Base-by-base conservation (phyloP, 2,113 vertebrate species). In the Pionites leucogaster region DNA sequence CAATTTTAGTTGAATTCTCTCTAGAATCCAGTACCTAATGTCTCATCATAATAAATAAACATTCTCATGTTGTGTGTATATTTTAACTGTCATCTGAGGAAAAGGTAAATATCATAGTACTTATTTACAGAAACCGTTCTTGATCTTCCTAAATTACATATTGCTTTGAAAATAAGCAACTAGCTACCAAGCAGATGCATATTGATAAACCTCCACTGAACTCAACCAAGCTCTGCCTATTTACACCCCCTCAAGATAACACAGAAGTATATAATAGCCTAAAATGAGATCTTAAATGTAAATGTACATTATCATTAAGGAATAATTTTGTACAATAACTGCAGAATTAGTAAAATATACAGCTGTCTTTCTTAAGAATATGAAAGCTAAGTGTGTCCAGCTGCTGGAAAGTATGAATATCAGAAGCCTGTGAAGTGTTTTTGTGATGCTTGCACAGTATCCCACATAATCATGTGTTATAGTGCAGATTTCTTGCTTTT, bases 211-310 rank as follows among this genome's bases (percentile, higher is more conserved):
- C 57, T 74, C 31, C 78, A 39, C 31, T 78, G 78, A 95, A 83
- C 70, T 89, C 50, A 75, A 90, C n/a, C 20, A 44, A 87, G 24
- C 44, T 77, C 12, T 95, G 41, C 27, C 27, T 65, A 15, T 88
- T 95, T 93, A 88, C 23, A 1, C 8, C 24, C 71, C 25, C n/a
- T 92, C 35, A 77, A 62, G 60, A 88, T 71, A 93, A 63, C 19
- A 52, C 22, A 87, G 60, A 95, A 88, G 12, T 70, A 37, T 57
- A 74, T 87, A 90, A 87, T 92, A 89, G 44, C 24, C 39, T 81
- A 86, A 80, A 35, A 95, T 91, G 75, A 77, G 39, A 94, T 90
- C 93, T 86, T 92, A 91, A 91, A 95, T 90, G 75, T 67, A 91
- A 96, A 89, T 92, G 63, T 19, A 74, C 31, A 82, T 96, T 96